phyloP scores from a whole-genome alignment of 2,888 invertebrate species.

The Xestia c-nigrum region DNA sequence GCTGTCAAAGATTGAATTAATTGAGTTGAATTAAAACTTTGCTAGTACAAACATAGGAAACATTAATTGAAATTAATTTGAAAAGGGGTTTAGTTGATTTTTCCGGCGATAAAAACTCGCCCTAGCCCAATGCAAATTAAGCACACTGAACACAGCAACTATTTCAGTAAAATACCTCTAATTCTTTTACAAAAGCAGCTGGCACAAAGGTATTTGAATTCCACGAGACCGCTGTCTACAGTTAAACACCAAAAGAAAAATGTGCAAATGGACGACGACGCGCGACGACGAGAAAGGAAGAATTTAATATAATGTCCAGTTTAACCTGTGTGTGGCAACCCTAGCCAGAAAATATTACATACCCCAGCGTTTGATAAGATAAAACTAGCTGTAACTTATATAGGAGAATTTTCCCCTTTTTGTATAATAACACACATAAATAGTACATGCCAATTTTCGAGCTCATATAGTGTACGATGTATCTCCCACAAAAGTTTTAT shows the following conservation, averaged over 20 bases:
- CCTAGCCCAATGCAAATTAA: background rate
- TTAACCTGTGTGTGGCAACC: constrained; percentile 24
- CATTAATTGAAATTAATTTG: background rate
- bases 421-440: constrained; percentile 40
- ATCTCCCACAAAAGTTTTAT: constrained; percentile 71
- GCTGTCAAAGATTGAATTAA: too few species aligned
- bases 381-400: constrained; percentile 44
- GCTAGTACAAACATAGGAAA: background rate
- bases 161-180: constrained; percentile 8
- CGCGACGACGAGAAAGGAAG: constrained; percentile 18
- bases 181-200: constrained; percentile 6
- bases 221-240: constrained; percentile 26
- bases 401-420: constrained; percentile 43
- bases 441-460: constrained; percentile 65
- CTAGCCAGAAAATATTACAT: constrained; percentile 35
- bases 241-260: constrained; percentile 30
- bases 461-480: constrained; percentile 69
- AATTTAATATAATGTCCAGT: constrained; percentile 42
- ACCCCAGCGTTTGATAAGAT: constrained; percentile 35
- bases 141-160: background rate
- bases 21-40: too few species aligned
- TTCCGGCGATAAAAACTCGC: background rate
- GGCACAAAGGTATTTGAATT: constrained; percentile 40
- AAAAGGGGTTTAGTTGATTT: background rate
- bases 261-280: background rate